phyloP scores from a whole-genome alignment of 2,797 vertebrate species.

The Hyperoplus lanceolatus region DNA sequence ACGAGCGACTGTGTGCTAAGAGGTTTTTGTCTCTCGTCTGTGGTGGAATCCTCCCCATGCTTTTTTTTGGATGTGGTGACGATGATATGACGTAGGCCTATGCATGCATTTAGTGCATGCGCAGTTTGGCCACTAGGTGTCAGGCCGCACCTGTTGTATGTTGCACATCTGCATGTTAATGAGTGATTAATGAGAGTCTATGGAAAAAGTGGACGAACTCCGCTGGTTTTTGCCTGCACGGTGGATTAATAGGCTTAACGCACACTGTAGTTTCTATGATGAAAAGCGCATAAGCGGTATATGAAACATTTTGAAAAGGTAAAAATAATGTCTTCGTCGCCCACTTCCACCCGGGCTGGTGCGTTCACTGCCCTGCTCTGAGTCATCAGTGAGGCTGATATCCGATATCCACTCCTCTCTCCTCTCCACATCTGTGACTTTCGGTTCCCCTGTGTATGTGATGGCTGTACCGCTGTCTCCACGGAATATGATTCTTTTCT shows the following conservation, averaged over 20 bases:
- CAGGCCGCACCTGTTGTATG: slow-evolving; percentile 54
- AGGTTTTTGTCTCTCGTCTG: slow-evolving; percentile 2
- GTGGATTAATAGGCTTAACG: not conserved
- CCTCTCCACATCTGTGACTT: slow-evolving; percentile 24
- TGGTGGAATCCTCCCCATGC: slow-evolving; percentile 10
- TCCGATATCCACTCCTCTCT: slow-evolving; percentile 14
- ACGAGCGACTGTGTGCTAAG: not conserved
- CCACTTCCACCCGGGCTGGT: not conserved
- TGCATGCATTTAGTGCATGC: slow-evolving; percentile 22
- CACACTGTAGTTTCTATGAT: too few relatives aligned
- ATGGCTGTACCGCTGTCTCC: not conserved
- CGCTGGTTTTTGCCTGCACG: not conserved
- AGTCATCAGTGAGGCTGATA: slow-evolving; percentile 45
- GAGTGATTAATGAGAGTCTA: too few relatives aligned
- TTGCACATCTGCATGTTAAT: slow-evolving; percentile 8
- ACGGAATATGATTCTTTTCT: slow-evolving; percentile 34
- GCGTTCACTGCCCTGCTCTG: slow-evolving; percentile 14
- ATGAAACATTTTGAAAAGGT: not conserved
- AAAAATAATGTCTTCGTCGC: not conserved
- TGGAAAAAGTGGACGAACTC: not conserved
- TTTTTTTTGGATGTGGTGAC: slow-evolving; percentile 31
- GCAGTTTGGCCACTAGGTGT: slow-evolving; percentile 69
- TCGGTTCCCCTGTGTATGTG: slow-evolving; percentile 38
- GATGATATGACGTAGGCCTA: not conserved
- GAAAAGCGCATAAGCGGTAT: too few relatives aligned